These are phyloP conservation scores for Callipepla squamata DNA, from an alignment of 2,113 vertebrate species.

Conservation along the genomic window DNA sequence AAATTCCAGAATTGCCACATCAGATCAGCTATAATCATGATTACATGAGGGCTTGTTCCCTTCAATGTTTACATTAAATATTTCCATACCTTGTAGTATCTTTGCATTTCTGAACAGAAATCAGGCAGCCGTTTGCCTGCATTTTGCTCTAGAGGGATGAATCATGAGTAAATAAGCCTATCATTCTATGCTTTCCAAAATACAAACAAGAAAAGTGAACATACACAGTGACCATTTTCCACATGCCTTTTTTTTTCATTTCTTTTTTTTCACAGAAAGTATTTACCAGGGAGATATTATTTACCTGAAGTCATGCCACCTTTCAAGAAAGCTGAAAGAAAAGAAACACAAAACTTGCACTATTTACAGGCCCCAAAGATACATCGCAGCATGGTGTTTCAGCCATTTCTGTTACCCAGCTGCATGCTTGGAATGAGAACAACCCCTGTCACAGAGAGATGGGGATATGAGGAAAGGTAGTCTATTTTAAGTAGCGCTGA, in stretches of 20 bases:
- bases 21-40: not conserved
- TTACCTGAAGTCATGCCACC: not conserved
- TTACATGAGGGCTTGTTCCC: not conserved
- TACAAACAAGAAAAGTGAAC: not conserved
- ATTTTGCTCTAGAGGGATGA: not conserved
- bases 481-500: not conserved
- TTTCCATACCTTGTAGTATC: not conserved
- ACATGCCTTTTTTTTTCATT: not conserved
- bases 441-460: not conserved
- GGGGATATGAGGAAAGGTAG: slow-evolving; percentile 32
- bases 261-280: not conserved
- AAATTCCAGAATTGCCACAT: not conserved
- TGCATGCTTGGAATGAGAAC: slow-evolving; percentile 29
- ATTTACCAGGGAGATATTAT: not conserved
- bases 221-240: not conserved
- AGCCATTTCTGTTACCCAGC: not conserved
- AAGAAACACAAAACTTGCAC: not conserved
- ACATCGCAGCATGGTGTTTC: not conserved
- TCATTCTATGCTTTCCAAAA: slow-evolving; percentile 16
- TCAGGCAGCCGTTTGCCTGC: not conserved
- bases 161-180: not conserved
- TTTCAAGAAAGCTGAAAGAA: not conserved
- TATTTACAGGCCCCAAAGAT: not conserved
- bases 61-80: not conserved
- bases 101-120: slow-evolving; percentile 29